A percentile compares a stretch with the other conserved stretches of the same genome.
phyloP scores from a whole-genome alignment of 1,140 invertebrate genomes.

The Stegodyphus dumicola region DNA sequence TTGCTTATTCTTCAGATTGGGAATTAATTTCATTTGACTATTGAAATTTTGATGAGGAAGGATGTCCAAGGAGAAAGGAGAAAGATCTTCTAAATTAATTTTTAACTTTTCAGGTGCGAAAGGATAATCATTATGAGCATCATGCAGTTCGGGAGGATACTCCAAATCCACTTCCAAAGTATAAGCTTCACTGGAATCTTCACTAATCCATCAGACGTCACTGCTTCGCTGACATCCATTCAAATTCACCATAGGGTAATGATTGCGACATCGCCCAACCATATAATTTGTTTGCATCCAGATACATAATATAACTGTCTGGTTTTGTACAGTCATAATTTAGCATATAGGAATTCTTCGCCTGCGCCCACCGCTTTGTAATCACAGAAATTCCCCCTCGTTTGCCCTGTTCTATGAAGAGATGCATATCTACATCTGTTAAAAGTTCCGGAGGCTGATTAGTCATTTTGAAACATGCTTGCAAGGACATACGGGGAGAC shows the following conservation, averaged over 20 bases:
- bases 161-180: conserved; percentile 64
- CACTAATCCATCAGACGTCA: conserved; percentile 45
- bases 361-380: not conserved
- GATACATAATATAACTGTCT: no score
- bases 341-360: no score
- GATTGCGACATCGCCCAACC: conserved; percentile 56
- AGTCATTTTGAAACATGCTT: conserved; percentile 9
- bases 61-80: not conserved
- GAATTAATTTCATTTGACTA: conserved; percentile 25
- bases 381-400: not conserved
- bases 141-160: conserved; percentile 64
- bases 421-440: conserved; percentile 28
- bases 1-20: conserved; percentile 50
- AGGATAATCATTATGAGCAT: conserved; percentile 67
- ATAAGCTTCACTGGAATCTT: conserved; percentile 56
- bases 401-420: conserved; percentile 28
- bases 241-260: conserved; percentile 54
- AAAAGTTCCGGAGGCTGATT: conserved; percentile 2
- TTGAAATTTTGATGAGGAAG: not conserved
- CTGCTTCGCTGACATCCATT: conserved; percentile 10
- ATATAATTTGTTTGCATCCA: conserved; percentile 63
- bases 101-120: conserved; percentile 66
- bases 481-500: conserved; percentile 10
- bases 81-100: conserved; percentile 47
- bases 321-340: no score